Base-by-base conservation (phyloP, 2,888 invertebrate genomes). In the Tetrapedia diversipes region DNA sequence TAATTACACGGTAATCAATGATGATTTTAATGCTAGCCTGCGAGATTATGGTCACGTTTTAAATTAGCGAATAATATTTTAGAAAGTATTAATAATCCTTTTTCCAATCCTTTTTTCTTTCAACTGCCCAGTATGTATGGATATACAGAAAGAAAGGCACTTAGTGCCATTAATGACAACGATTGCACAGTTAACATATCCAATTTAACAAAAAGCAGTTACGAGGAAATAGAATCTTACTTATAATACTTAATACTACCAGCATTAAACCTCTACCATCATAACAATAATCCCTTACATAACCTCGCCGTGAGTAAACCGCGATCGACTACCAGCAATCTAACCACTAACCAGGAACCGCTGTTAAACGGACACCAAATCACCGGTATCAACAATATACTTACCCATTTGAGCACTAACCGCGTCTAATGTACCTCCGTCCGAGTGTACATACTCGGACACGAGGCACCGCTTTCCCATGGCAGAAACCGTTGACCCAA, bases 341-440 rank as follows among this genome's bases (percentile, higher is more conserved):
- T n/a, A 32, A 37, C n/a, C 24, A 14, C 27, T 37, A 61, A 47
- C 34, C 22, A 24, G 11, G 29, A 61, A 61, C 24, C 6, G 16
- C 29, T 32, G 29, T 60, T 22, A 47, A 47, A 24, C n/a, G 11
- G 4, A 2, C 24, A 37, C n/a, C 34, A 37, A 49, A 37, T 61
- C 32, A 45, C 19, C 49, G n/a, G 6, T 7, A 47, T 7, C 34
- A 49, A 49, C 49, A 19, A 49, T 63, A 27, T 24, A 37, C n/a
- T 49, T 49, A 49, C 11, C 27, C 47, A 27, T 63, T 34, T 27
- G 27, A 47, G 24, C 37, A 24, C 6, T 34, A 49, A 37, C 34
- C 37, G n/a, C 49, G 34, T 63, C 27, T 37, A 63, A 37, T 49
- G 49, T 49, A n/a, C 49, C 37, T 22, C 16, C 3, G 16, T 4